Evolutionary conservation across 1,140 invertebrate genomes (phyloP).

Genomic region (Trypoxylus dichotomus): DNA sequence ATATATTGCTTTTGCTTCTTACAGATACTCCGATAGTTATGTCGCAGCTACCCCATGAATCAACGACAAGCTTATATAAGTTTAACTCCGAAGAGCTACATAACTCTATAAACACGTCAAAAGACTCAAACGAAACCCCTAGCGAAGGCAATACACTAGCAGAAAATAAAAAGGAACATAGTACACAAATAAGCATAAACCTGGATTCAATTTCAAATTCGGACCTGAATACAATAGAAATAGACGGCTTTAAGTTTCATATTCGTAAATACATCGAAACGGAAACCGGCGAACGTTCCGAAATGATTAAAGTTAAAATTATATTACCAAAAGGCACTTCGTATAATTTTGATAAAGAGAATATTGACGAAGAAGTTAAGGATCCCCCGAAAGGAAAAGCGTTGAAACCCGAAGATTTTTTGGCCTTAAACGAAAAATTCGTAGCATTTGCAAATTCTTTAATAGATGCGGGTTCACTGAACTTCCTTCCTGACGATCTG

Average conservation of each 20-base stretch:
- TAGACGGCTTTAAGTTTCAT: not conserved
- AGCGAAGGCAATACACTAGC: not conserved
- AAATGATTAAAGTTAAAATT: slow-evolving; percentile 8
- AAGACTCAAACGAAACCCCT: not conserved
- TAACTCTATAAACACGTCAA: not conserved
- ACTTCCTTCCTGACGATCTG: not conserved
- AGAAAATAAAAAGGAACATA: not conserved
- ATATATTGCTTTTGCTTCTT: not conserved
- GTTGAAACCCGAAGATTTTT: not conserved
- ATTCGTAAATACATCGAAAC: not conserved
- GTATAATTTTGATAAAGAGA: not conserved
- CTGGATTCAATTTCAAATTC: not conserved
- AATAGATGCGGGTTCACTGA: not conserved
- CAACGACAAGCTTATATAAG: not conserved
- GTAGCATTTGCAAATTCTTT: not conserved
- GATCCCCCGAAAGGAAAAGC: not conserved
- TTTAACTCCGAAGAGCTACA: not conserved
- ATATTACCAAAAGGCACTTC: slow-evolving; percentile 8
- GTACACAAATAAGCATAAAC: not conserved
- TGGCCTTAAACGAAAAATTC: not conserved
- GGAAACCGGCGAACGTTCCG: not conserved
- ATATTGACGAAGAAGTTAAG: not conserved
- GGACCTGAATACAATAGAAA: not conserved
- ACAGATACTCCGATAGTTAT: not conserved
- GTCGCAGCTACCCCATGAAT: not conserved